These are phyloP conservation scores for Heteromyza rotundicornis DNA, from an alignment of 2,888 invertebrate genomes.

Conservation along the genomic window DNA sequence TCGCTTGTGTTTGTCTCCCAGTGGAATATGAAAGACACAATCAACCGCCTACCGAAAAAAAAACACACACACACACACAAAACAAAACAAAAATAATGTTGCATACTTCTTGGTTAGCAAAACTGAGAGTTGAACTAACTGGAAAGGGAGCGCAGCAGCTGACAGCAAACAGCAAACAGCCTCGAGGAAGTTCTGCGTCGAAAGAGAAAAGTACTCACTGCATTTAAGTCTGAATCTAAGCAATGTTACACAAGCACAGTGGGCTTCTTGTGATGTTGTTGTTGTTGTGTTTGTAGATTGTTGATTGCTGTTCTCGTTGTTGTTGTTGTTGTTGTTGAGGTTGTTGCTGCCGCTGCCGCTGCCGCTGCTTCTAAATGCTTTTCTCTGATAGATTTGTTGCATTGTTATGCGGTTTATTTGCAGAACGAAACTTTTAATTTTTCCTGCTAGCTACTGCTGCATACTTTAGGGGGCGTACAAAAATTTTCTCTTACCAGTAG, in stretches of 20 bases:
- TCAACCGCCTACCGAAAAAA: no score
- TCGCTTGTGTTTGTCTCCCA: no score
- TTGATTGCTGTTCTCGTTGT: not conserved
- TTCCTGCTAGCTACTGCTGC: no score
- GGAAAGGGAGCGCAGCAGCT: not conserved
- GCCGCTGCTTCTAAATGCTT: not conserved
- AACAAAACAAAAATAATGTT: conserved; percentile 6
- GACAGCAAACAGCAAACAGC: conserved; percentile 6
- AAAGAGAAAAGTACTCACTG: not conserved
- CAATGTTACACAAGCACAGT: no score
- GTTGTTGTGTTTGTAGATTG: no score
- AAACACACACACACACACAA: no score
- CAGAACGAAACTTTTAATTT: not conserved
- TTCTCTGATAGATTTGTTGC: conserved; percentile 18
- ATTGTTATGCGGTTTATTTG: conserved; percentile 4
- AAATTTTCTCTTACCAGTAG: no score
- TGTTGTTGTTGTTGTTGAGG: not conserved
- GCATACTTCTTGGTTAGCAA: conserved; percentile 18
- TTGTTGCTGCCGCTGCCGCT: not conserved
- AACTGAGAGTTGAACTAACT: not conserved
- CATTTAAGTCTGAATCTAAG: conserved; percentile 12
- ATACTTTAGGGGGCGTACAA: conserved; percentile 13
- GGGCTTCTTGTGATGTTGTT: no score
- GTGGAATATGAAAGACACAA: not conserved
- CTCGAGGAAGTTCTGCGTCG: not conserved